Base-by-base conservation (phyloP, 30 jellyfish, hydroid and myxozoan species). In the Chironex yamaguchii region DNA sequence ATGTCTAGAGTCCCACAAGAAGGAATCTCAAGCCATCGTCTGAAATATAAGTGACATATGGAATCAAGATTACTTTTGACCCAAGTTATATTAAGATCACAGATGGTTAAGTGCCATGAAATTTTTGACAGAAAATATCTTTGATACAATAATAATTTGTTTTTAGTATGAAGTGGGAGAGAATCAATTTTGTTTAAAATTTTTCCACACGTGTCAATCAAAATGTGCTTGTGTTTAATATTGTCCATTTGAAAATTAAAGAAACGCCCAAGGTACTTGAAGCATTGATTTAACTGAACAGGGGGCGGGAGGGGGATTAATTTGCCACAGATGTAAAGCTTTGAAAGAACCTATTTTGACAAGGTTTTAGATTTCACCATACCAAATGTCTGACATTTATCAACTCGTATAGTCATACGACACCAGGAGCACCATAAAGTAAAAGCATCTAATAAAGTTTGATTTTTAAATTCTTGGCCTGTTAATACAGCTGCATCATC, bases 401-500 rank as follows among this genome's bases (percentile, higher is more conserved):
- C 81, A 2, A 67, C 81, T 63, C 81, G 32, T 2, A 67, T 67
- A 30, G 30, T 30, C 68, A 26, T 1, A 24, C 35, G 2, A 6
- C 63, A 17, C 81, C 71, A 67, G 4, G 32, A 32, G n/a, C 62
- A 29, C 2, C 81, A 67, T 32, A 20, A 12, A 36, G 54, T 67
- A 25, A 67, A 67, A 63, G 29, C 32, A 25, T 67, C 21, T 32
- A 67, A 36, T 28, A n/a, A n/a, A n/a, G 35, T 26, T 63, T 67
- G 81, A 25, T 67, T 67, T 67, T 67, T 63, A 1, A 12, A n/a
- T 67, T 29, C 81, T 9, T 25, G 23, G 3, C 20, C 36, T 11
- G 71, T 67, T 29, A 67, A 58, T 2, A 67, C 70, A 6, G 81
- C 81, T 1, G 81, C 70, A 33, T 67, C 81, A 30, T 67, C 71